phyloP scores from a whole-genome alignment of 2,888 invertebrate species.

The Drosophila melanosoma region DNA sequence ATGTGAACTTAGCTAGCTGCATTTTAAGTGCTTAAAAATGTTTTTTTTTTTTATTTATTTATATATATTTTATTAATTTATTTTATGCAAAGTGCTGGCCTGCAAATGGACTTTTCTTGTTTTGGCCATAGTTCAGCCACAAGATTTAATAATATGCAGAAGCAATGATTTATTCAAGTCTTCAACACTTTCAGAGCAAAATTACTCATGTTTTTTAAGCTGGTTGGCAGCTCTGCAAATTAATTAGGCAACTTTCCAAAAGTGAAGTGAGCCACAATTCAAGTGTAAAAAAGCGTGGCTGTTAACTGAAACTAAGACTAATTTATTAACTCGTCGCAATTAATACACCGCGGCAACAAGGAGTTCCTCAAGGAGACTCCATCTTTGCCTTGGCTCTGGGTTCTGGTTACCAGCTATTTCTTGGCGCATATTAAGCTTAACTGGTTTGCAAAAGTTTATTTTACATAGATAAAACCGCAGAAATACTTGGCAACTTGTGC shows the following conservation, averaged over 20 bases:
- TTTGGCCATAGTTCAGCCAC: no score
- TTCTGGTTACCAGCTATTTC: neutral
- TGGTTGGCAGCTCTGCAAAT: slow-evolving; percentile 14
- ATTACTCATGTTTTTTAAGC: neutral
- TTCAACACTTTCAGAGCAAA: slow-evolving; percentile 1
- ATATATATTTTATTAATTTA: neutral
- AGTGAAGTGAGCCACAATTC: slow-evolving; percentile 12
- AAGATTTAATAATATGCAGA: neutral
- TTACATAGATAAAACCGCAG: slow-evolving; percentile 76
- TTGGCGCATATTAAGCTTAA: slow-evolving; percentile 40
- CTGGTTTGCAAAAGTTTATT: slow-evolving; percentile 68
- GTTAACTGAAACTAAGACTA: slow-evolving; percentile 8
- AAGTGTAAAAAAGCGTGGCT: slow-evolving; percentile 11
- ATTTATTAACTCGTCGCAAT: slow-evolving; percentile 15
- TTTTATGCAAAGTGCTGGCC: neutral
- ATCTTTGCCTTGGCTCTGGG: slow-evolving; percentile 4
- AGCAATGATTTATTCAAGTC: neutral
- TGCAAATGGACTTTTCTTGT: neutral
- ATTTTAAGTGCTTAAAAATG: neutral
- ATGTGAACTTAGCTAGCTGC: neutral
- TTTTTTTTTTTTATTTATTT: neutral
- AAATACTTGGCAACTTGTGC: slow-evolving; percentile 69
- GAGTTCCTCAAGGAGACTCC: neutral
- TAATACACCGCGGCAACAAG: slow-evolving; percentile 1
- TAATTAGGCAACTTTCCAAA: slow-evolving; percentile 35